Base-by-base conservation (phyloP, 2,888 invertebrate species). In the Epinotia brunnichana region DNA sequence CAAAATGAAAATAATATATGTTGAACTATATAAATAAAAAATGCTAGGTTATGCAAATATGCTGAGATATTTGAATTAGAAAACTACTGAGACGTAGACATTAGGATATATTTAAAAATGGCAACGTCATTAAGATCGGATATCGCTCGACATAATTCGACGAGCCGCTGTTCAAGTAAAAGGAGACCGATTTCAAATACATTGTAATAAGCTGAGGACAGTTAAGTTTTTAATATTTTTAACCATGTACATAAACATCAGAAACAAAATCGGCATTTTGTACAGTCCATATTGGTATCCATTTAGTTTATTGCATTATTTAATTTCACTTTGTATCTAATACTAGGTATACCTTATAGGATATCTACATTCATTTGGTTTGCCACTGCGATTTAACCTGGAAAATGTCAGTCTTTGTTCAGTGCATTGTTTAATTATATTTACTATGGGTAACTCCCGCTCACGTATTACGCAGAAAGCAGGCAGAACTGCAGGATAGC, bases 221-320 rank as follows among this genome's bases (percentile, higher is more conserved):
- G 4, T 48, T 62, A 60, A 15, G 10, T 57, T 35, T 29, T 48
- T 67, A 29, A 48, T n/a, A 39, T 69, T 29, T 24, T 24, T 24
- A 69, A 59, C 29, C 5, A 10, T 54, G 41, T 69, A 61, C 53
- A 51, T 69, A 19, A 44, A 11, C 21, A 11, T 29, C 29, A n/a
- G 29, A 41, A 17, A 9, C 35, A 1, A 19, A 24, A 29, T 44
- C 24, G 2, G 44, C 17, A 70, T 74, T 35, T 69, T 77, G 75
- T 78, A 79, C 75, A 79, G 76, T 80, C 77, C 74, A 76, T 83
- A 80, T 81, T 77, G 78, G 73, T 79, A 77, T 80, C 78, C 78
- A 78, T 81, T 76, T 70, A 76, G 76, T 79, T 85, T 80, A 83
- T 85, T 83, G 83, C 83, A 81, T 83, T 80, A 74, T 19, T 79